Percentiles rank a stretch among this genome's conserved stretches.
Conservation (phyloP, 2,888 invertebrate genomes). For the Eupithecia subumbrata region DNA sequence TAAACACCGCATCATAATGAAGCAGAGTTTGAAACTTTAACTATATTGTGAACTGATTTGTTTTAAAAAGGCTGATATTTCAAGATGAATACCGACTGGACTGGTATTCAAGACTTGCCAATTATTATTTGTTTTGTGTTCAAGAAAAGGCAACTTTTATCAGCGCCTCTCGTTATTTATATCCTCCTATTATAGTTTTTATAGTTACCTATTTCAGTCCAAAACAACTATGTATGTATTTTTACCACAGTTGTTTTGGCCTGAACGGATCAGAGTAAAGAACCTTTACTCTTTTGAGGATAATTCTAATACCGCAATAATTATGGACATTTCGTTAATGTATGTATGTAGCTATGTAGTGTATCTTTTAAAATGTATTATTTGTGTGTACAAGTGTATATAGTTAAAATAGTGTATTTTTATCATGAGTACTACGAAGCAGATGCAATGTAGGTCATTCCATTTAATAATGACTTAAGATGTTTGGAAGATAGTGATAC, state of each 20-base stretch:
- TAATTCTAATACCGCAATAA: neutral
- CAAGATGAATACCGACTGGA: too few species aligned
- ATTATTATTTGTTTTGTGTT: neutral
- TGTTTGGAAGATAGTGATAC: neutral
- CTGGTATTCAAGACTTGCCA: neutral
- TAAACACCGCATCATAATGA: neutral
- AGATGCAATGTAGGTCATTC: neutral
- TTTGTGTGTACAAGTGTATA: neutral
- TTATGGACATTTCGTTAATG: neutral
- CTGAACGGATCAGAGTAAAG: neutral
- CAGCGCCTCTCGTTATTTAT: neutral
- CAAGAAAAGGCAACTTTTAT: neutral
- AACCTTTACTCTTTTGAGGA: neutral
- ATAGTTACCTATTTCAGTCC: neutral
- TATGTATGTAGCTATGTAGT: neutral
- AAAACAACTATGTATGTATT: neutral
- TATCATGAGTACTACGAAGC: neutral
- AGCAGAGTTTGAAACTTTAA: neutral
- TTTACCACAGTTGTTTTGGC: too few species aligned
- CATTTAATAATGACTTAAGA: neutral
- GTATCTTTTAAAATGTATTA: neutral
- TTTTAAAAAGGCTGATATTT: conserved; percentile 35
- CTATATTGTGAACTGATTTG: conserved; percentile 24
- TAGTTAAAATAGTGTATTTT: neutral
- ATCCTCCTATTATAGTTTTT: too few species aligned